These are phyloP conservation scores for Pollenia angustigena DNA, from an alignment of 2,888 invertebrate genomes.

Conservation along the genomic window DNA sequence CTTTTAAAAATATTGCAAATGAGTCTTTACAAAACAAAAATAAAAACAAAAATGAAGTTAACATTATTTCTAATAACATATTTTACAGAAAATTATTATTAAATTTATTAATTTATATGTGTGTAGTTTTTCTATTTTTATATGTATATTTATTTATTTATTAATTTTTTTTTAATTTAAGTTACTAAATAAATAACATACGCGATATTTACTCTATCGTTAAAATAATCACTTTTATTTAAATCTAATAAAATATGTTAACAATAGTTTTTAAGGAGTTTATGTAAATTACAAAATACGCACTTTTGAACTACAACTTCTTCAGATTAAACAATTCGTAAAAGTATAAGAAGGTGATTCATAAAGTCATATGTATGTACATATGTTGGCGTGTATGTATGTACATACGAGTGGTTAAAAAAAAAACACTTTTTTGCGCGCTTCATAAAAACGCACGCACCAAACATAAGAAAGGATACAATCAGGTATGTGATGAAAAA, in stretches of 20 bases:
- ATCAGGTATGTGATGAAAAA: too few relatives aligned
- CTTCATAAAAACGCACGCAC: too few relatives aligned
- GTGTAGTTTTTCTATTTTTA: constrained; percentile 42
- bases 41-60: constrained; percentile 72
- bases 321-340: too few relatives aligned
- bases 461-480: too few relatives aligned
- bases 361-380: too few relatives aligned
- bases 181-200: constrained; percentile 26
- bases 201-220: background rate
- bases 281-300: background rate
- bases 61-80: constrained; percentile 75
- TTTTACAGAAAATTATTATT: constrained; percentile 58
- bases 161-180: constrained; percentile 36
- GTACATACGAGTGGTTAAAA: too few relatives aligned
- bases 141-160: constrained; percentile 28
- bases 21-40: constrained; percentile 19
- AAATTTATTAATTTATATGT: constrained; percentile 47
- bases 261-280: background rate
- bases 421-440: too few relatives aligned
- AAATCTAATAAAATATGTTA: constrained; percentile 2
- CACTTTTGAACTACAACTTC: too few relatives aligned
- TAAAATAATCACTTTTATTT: constrained; percentile 14
- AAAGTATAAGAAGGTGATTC: too few relatives aligned
- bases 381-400: too few relatives aligned
- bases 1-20: constrained; percentile 30